Evolutionary conservation across 2,888 invertebrate genomes (phyloP), one percentile per base, ranked within the genome.

Genomic region (Drosophila falleni): DNA sequence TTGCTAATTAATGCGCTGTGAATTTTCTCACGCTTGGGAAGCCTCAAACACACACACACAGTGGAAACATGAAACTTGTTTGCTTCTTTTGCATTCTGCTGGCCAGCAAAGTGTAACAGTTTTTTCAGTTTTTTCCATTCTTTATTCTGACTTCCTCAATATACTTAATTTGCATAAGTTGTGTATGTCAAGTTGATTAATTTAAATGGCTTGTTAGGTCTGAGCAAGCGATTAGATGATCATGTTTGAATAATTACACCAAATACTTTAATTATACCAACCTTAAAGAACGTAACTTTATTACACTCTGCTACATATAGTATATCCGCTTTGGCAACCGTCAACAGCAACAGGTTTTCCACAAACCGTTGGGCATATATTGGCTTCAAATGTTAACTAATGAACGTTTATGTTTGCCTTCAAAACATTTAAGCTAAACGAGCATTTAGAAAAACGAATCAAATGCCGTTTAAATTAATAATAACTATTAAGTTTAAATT

Each of bases 1-100:
- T 72, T 53, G 74, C 84, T 86, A 84, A 84, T 84, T 84, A 84
- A 86, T 81, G 84, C 83, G 68, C 78, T 78, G 78, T 72, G 83
- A 80, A 80, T 86, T 83, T 84, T 84, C 84, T 84, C 84, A 84
- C 84, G 86, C 84, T 81, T 71, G 37, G 51, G 35, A 49, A 64
- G 37, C 11, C 11, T 23, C 11, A 55, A 55, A 23, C 33, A 33
- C 16, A 23, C 23, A 23, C 23, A 33, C 16, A 49, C 49, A 71
- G 31, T 31, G 42, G 31, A 6, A 56, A 33, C 58, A 42, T 35
- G 67, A 71, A 78, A 74, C 78, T 68, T 56, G 78, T 74, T 81
- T 65, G 33, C 41, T 49, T 19, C 71, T 54, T 19, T 15, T 39
- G 55, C 42, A 55, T 55, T 35, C 29, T 44, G 49, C 19, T 55